A percentile compares a stretch with the other conserved stretches of the same genome.
These are phyloP conservation scores for Trinectes maculatus DNA, from an alignment of 2,113 vertebrate species.

Conservation along the genomic window DNA sequence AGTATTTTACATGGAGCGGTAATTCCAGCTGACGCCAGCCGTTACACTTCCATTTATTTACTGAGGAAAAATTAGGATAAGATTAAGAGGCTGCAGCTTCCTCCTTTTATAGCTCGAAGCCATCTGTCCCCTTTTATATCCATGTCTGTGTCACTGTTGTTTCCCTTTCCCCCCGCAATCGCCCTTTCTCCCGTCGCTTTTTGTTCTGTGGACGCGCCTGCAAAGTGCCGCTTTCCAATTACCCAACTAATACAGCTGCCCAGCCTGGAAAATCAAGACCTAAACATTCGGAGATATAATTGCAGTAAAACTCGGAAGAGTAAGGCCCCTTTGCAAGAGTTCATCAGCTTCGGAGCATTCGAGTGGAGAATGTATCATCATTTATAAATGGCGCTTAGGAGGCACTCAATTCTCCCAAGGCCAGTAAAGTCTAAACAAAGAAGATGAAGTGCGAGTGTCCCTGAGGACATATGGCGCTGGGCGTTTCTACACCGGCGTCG, in stretches of 20 bases:
- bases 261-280: constrained; percentile 25
- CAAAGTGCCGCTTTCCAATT: constrained; percentile 25
- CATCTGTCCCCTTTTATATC: constrained; percentile 50
- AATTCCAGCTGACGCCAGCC: constrained; percentile 49
- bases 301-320: constrained; percentile 32
- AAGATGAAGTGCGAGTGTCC: constrained; percentile 49
- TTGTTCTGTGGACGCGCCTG: neutral
- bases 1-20: constrained; percentile 39
- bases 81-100: constrained; percentile 53
- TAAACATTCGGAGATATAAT: constrained; percentile 14
- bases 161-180: constrained; percentile 7
- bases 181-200: constrained; percentile 9
- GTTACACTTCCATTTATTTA: constrained; percentile 63
- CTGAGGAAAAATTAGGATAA: constrained; percentile 58
- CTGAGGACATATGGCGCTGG: constrained; percentile 27
- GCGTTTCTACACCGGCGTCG: constrained; percentile 23
- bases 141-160: neutral
- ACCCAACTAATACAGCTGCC: constrained; percentile 23
- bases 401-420: constrained; percentile 37
- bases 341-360: constrained; percentile 46
- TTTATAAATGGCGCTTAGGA: constrained; percentile 52
- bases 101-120: constrained; percentile 48
- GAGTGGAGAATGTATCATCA: constrained; percentile 56
- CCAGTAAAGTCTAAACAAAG: constrained; percentile 61
- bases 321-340: constrained; percentile 22